phyloP scores from a whole-genome alignment of 2,797 vertebrate genomes.

The Mormyrops attenuatus region DNA sequence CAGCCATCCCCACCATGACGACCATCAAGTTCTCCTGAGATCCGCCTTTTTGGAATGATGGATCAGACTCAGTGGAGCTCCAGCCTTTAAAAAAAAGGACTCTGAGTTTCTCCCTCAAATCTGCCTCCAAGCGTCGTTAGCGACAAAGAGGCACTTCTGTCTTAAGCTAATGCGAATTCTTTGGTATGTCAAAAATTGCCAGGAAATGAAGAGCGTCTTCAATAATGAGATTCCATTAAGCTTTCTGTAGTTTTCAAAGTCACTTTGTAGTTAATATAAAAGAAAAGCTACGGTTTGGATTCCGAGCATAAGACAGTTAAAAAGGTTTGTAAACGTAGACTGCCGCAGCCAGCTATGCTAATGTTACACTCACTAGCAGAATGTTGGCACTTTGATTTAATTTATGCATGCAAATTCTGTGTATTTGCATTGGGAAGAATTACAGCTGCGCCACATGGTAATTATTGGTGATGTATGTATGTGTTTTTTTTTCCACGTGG shows the following conservation, averaged over 20 bases:
- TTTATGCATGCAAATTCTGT: background rate
- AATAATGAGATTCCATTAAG: slow-evolving; percentile 17
- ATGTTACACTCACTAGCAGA: slow-evolving; percentile 1
- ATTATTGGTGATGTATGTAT: background rate
- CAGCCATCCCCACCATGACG: slow-evolving; percentile 25
- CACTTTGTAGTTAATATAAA: slow-evolving; percentile 13
- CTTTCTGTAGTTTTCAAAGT: slow-evolving; percentile 15
- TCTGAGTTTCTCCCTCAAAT: background rate
- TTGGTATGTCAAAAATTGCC: background rate
- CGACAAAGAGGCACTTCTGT: background rate
- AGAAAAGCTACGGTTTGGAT: background rate
- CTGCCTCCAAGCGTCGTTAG: background rate
- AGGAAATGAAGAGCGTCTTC: background rate
- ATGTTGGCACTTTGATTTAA: background rate
- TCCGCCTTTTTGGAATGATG: background rate
- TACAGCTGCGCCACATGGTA: background rate
- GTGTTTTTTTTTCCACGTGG: background rate
- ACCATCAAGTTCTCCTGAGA: slow-evolving; percentile 22
- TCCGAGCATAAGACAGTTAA: background rate
- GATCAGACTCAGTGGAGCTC: background rate
- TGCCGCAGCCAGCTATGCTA: background rate
- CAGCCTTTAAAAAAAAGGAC: background rate
- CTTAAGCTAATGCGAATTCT: background rate
- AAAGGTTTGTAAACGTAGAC: slow-evolving; percentile 7
- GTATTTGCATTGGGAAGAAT: slow-evolving; percentile 13